Base-by-base conservation (phyloP, 2,797 vertebrate species). In the Margarornis squamiger region DNA sequence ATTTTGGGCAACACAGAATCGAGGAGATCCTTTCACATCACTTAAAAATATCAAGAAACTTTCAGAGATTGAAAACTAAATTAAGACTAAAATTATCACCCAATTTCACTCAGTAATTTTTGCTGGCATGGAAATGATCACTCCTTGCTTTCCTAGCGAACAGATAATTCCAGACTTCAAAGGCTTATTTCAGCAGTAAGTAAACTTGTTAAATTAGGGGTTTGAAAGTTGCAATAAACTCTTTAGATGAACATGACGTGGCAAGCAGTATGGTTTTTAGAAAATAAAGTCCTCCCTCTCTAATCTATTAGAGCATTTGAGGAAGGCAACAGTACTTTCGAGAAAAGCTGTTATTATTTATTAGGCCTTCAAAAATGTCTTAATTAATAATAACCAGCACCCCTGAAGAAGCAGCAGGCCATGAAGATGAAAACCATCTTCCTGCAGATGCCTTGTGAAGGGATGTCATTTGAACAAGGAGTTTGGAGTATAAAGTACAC, bases 191-290 rank as follows among this genome's bases (percentile, higher is more conserved):
- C 87, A 90, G 87, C 77, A 73, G 88, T 91, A 95, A 82, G 82
- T 94, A 95, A 96, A 96, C 95, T 92, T 86, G 66, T 88, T 93
- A 88, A 96, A 95, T 94, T 34, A 92, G 88, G 19, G 57, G 77
- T 39, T 72, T 87, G 83, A 74, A 94, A 94, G 93, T 93, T 82
- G 59, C 90, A 94, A 95, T 93, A 87, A 93, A 92, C 73, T 59
- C 55, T 71, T 66, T 27, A 23, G 87, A 57, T 45, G 93, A 93
- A 91, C 9, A 21, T 23, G 87, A 86, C 36, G 45, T 29, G 88
- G 87, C 79, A 81, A 95, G 63, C 82, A 84, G 73, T 38, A 9
- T 5, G 62, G 92, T 59, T 93, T 78, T 83, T 8, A 59, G 32
- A 66, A 91, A 94, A 76, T 70, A 63, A 76, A 88, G 71, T 66